phyloP scores from a whole-genome alignment of 2,797 vertebrate genomes.

The Mormyrops boulengeri region DNA sequence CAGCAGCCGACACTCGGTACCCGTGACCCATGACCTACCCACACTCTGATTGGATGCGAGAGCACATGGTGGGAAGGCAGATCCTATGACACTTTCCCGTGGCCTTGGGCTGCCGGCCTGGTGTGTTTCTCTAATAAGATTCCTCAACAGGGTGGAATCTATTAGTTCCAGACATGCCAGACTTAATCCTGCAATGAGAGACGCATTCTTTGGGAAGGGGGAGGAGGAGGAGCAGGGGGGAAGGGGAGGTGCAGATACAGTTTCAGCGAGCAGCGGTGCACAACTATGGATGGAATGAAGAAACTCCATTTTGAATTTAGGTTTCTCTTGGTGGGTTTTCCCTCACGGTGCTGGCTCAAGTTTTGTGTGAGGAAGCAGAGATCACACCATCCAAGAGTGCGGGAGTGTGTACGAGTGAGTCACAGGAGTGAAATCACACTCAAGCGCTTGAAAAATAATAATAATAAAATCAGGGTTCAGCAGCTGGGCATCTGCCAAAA shows the following conservation, averaged over 20 bases:
- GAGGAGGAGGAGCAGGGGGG: slow-evolving; percentile 33
- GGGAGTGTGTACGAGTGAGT: background rate
- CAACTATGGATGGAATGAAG: slow-evolving; percentile 53
- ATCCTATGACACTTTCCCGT: background rate
- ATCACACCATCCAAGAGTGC: background rate
- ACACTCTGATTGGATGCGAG: background rate
- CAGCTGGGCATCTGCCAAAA: background rate
- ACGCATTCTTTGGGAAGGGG: slow-evolving; percentile 16
- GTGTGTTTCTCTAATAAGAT: slow-evolving; percentile 46
- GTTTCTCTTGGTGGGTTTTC: background rate
- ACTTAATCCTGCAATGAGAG: slow-evolving; percentile 40
- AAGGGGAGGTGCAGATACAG: slow-evolving; percentile 38
- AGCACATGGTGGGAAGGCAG: background rate
- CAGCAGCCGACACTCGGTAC: background rate
- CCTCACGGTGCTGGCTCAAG: background rate
- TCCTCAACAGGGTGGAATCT: slow-evolving; percentile 58
- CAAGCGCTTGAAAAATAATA: background rate
- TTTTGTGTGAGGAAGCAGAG: background rate
- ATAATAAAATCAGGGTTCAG: background rate
- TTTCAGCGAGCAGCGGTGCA: slow-evolving; percentile 56
- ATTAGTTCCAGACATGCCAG: slow-evolving; percentile 64
- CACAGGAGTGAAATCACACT: background rate
- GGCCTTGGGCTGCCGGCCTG: slow-evolving; percentile 13
- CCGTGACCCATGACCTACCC: background rate
- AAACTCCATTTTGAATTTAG: slow-evolving; percentile 35